Evolutionary conservation across 2,113 vertebrate species (phyloP).

Genomic region (Siphamia tubifer): DNA sequence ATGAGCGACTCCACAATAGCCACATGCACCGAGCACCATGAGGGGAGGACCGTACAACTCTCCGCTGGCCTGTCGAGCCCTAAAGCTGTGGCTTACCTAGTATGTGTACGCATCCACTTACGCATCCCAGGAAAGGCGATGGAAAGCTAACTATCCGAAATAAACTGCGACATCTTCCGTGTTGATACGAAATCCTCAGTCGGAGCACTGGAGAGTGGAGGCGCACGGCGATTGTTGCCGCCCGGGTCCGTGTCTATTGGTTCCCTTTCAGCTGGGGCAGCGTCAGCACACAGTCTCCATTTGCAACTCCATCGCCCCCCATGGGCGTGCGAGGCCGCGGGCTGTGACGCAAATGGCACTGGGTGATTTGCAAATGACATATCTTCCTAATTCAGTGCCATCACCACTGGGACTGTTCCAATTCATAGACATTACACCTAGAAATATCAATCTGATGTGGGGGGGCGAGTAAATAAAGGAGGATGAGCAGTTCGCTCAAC

Average conservation of each 20-base stretch:
- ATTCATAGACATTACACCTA: slow-evolving; percentile 11
- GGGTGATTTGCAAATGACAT: slow-evolving; percentile 70
- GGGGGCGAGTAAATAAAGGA: slow-evolving; percentile 47
- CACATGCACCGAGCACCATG: slow-evolving; percentile 67
- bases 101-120: slow-evolving; percentile 62
- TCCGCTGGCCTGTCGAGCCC: slow-evolving; percentile 50
- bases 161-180: slow-evolving; percentile 49
- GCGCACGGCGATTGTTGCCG: slow-evolving; percentile 64
- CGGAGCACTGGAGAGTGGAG: slow-evolving; percentile 43
- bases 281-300: slow-evolving; percentile 72
- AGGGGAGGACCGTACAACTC: slow-evolving; percentile 34
- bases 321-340: slow-evolving; percentile 75
- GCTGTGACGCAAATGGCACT: slow-evolving; percentile 78
- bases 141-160: slow-evolving; percentile 27
- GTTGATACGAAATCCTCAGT: slow-evolving; percentile 28
- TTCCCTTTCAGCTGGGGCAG: slow-evolving; percentile 70
- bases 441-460: slow-evolving; percentile 24
- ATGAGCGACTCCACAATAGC: slow-evolving; percentile 46
- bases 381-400: slow-evolving; percentile 48
- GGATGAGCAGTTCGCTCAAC: slow-evolving; percentile 55
- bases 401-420: slow-evolving; percentile 20
- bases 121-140: slow-evolving; percentile 47
- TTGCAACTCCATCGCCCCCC: slow-evolving; percentile 76
- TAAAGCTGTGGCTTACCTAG: slow-evolving; percentile 6
- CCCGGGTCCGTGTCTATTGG: slow-evolving; percentile 56